Evolutionary conservation across 1,140 invertebrate species (phyloP).

Genomic region (Eriocheir sinensis): DNA sequence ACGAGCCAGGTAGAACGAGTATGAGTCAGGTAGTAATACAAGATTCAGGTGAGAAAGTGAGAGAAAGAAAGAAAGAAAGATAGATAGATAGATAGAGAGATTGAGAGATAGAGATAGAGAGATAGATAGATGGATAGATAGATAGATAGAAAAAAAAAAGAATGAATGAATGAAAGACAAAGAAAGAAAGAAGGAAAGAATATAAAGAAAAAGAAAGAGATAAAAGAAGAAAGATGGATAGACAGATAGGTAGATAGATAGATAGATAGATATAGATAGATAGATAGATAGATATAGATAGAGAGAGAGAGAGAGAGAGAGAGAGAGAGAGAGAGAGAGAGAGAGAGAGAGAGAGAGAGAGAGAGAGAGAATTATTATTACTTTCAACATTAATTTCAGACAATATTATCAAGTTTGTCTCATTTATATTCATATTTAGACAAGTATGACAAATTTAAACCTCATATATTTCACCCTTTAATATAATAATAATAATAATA

Average conservation of each 20-base stretch:
- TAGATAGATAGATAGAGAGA: neutral
- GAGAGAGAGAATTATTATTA: slow-evolving; percentile 22
- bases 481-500: too few relatives aligned
- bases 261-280: neutral
- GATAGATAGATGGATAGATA: neutral
- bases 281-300: neutral
- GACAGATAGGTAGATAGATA: neutral
- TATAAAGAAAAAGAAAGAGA: too few relatives aligned
- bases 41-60: too few relatives aligned
- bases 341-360: slow-evolving; percentile 22
- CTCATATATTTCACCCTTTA: too few relatives aligned
- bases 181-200: slow-evolving; percentile 24
- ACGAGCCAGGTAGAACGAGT: too few relatives aligned
- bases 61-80: neutral
- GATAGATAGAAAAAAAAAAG: neutral
- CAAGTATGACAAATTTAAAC: too few relatives aligned
- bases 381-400: too few relatives aligned
- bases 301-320: neutral
- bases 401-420: too few relatives aligned
- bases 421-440: too few relatives aligned
- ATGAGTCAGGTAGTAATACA: too few relatives aligned
- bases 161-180: too few relatives aligned
- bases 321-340: slow-evolving; percentile 22
- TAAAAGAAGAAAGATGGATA: too few relatives aligned
- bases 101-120: neutral